Conservation (phyloP, 2,797 vertebrate genomes). For the Microtus californicus region DNA sequence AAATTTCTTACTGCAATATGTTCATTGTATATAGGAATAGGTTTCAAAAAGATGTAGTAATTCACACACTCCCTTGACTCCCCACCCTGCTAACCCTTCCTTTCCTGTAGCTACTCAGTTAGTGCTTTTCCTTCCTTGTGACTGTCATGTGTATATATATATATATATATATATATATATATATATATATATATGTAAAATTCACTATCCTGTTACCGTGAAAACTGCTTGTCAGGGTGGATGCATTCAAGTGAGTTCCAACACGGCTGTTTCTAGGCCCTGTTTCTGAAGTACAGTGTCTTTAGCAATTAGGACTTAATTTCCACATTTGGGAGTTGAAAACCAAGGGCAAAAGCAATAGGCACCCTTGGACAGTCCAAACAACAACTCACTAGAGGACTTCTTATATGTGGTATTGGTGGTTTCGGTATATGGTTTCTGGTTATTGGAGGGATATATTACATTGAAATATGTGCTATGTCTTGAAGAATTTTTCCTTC, state of each 20-base stretch:
- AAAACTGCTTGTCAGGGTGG: background rate
- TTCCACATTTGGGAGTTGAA: background rate
- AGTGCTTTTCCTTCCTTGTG: too few species aligned
- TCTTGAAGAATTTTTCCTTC: background rate
- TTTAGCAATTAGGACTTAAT: background rate
- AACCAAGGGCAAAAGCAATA: background rate
- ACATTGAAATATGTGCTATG: too few species aligned
- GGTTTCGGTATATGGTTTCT: background rate
- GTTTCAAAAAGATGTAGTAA: background rate
- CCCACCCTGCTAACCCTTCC: too few species aligned
- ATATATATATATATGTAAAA: too few species aligned
- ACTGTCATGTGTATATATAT: too few species aligned
- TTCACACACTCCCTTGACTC: background rate
- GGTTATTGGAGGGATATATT: background rate
- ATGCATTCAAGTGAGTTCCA: background rate
- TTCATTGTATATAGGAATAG: background rate
- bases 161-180: too few species aligned
- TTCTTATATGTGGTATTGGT: background rate
- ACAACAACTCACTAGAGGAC: background rate
- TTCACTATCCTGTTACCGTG: too few species aligned
- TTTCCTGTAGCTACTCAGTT: background rate
- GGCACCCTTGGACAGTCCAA: background rate
- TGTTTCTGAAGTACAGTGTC: background rate
- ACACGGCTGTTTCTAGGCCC: background rate
- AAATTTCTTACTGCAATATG: background rate